Conservation (phyloP, 2,113 vertebrate species). For the Aegithalos caudatus region DNA sequence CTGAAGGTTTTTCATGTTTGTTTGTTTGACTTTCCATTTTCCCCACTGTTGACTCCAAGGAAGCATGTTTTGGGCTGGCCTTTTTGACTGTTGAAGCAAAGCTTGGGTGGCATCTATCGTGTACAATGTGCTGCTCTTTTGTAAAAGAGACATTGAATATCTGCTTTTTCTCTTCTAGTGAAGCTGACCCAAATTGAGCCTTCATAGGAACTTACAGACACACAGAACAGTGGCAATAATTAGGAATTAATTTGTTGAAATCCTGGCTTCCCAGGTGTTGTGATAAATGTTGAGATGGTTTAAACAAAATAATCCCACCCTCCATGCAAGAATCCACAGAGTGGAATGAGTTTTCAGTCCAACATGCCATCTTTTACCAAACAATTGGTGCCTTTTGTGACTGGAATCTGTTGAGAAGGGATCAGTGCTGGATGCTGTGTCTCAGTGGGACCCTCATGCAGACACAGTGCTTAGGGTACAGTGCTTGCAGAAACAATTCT, state of each 20-base stretch:
- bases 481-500: background rate
- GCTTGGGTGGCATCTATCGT: background rate
- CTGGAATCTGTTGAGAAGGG: background rate
- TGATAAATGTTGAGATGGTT: background rate
- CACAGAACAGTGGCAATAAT: background rate
- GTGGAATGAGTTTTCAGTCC: background rate
- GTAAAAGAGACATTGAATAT: background rate
- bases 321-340: background rate
- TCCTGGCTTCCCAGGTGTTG: background rate
- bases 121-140: background rate
- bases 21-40: background rate
- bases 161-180: slow-evolving; percentile 58
- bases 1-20: background rate
- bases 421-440: background rate
- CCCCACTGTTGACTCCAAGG: background rate
- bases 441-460: background rate
- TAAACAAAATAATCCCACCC: background rate
- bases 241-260: background rate
- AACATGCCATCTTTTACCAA: background rate
- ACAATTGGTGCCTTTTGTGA: background rate
- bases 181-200: slow-evolving; percentile 1
- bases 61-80: background rate
- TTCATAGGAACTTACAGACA: background rate
- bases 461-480: fast-evolving
- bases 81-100: background rate